Conservation (phyloP, 2,888 invertebrate species). For the Chrysopilus asiliformis region DNA sequence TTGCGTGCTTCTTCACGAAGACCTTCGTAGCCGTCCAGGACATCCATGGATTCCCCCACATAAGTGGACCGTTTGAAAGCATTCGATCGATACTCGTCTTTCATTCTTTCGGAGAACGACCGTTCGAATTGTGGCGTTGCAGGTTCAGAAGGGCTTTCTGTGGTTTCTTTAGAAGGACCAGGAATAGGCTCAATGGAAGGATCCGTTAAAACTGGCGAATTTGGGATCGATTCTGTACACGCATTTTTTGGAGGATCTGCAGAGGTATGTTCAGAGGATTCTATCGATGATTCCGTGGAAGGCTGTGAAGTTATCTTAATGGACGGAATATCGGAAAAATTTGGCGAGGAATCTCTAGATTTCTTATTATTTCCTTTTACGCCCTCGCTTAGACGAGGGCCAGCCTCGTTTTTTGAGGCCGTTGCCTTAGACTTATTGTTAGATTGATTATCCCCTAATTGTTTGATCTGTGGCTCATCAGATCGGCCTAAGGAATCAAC, state of each 20-base stretch:
- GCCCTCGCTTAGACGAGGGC: not conserved
- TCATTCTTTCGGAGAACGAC: conserved; percentile 21
- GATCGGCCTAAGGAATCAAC: conserved; percentile 12
- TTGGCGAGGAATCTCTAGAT: no score
- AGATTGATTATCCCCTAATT: conserved; percentile 4
- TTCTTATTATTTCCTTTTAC: not conserved
- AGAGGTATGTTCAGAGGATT: no score
- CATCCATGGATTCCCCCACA: conserved; percentile 30
- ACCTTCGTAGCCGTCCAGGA: conserved; percentile 22
- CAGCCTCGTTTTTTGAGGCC: conserved; percentile 8
- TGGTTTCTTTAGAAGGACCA: no score
- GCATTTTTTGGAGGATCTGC: no score
- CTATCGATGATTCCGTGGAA: no score
- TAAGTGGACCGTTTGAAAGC: conserved; percentile 31
- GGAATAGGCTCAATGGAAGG: no score
- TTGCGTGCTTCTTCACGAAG: conserved; percentile 25
- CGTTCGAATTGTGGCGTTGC: conserved; percentile 22
- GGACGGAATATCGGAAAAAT: no score
- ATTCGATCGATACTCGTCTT: conserved; percentile 17
- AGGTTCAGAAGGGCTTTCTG: conserved; percentile 3
- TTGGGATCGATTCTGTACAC: no score
- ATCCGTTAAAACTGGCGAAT: no score
- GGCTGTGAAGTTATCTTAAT: no score
- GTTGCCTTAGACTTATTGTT: conserved; percentile 1
- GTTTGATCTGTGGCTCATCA: no score